phyloP scores from a whole-genome alignment of 2,113 vertebrate genomes.

The Epinephelus lanceolatus region DNA sequence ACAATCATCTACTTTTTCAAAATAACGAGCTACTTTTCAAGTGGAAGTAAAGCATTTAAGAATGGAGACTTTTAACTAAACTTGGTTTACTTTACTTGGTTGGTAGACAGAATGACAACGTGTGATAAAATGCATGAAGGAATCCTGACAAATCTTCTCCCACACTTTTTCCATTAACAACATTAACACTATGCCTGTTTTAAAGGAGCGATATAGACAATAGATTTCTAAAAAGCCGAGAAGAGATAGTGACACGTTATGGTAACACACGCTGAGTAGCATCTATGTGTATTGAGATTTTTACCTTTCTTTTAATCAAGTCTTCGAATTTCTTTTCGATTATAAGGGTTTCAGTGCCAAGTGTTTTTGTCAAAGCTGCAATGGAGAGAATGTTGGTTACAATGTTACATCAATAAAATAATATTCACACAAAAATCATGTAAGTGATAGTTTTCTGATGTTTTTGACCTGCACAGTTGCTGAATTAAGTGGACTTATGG shows the following conservation, averaged over 20 bases:
- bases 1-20: not conserved
- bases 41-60: conserved; percentile 25
- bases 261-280: conserved; percentile 30
- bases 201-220: conserved; percentile 30
- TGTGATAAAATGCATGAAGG: conserved; percentile 49
- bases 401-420: conserved; percentile 74
- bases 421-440: conserved; percentile 37
- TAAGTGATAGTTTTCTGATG: not conserved
- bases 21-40: conserved; percentile 2
- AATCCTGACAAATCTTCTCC: conserved; percentile 32
- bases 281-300: conserved; percentile 47
- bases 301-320: conserved; percentile 48
- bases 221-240: conserved; percentile 19
- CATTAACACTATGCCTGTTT: conserved; percentile 31
- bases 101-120: conserved; percentile 42
- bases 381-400: conserved; percentile 62
- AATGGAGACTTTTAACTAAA: conserved; percentile 35
- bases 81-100: conserved; percentile 24
- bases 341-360: conserved; percentile 50
- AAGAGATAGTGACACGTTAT: conserved; percentile 14
- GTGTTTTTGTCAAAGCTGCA: conserved; percentile 66
- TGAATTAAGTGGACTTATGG: not conserved
- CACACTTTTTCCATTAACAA: conserved; percentile 33
- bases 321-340: conserved; percentile 44
- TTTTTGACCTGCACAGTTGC: not conserved